Evolutionary conservation across 2,797 vertebrate species (phyloP).

Genomic region (Melanotaenia maccullochi): DNA sequence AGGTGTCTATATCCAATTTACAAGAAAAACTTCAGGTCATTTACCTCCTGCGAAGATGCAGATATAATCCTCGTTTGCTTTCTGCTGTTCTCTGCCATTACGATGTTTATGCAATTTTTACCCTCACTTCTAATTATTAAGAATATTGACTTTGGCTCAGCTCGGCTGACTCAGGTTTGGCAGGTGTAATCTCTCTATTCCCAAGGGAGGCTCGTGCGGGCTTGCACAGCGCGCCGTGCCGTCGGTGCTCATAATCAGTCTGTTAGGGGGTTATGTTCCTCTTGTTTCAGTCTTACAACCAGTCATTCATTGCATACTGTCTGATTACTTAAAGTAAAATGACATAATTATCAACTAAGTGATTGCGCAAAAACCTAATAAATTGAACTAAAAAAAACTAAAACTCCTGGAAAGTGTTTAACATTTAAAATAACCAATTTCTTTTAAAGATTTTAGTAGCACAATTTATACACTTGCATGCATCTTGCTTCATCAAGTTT

Average conservation of each 20-base stretch:
- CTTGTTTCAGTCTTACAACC: not conserved
- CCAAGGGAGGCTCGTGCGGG: constrained; percentile 29
- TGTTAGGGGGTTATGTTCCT: not conserved
- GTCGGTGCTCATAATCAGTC: constrained; percentile 17
- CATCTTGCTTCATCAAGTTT: not conserved
- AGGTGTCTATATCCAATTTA: not conserved
- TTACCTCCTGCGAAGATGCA: constrained; percentile 15
- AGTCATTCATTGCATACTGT: not conserved
- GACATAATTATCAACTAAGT: not conserved
- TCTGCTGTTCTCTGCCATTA: not conserved
- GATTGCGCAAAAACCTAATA: not conserved
- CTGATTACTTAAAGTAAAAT: not conserved
- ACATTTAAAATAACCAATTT: not conserved
- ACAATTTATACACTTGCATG: not conserved
- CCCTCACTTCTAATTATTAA: constrained; percentile 1
- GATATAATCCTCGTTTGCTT: not conserved
- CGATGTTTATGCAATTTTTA: not conserved
- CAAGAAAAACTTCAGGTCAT: constrained; percentile 44
- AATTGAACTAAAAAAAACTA: not conserved
- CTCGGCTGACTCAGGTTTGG: constrained; percentile 7
- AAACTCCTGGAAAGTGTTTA: not conserved
- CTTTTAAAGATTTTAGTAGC: not conserved
- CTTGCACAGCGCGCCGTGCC: constrained; percentile 37
- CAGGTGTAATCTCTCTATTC: constrained; percentile 26
- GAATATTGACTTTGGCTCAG: constrained; percentile 17